Evolutionary conservation across 2,888 invertebrate genomes (phyloP), one percentile per base, ranked within the genome.

Genomic region (Zeuzera pyrina): DNA sequence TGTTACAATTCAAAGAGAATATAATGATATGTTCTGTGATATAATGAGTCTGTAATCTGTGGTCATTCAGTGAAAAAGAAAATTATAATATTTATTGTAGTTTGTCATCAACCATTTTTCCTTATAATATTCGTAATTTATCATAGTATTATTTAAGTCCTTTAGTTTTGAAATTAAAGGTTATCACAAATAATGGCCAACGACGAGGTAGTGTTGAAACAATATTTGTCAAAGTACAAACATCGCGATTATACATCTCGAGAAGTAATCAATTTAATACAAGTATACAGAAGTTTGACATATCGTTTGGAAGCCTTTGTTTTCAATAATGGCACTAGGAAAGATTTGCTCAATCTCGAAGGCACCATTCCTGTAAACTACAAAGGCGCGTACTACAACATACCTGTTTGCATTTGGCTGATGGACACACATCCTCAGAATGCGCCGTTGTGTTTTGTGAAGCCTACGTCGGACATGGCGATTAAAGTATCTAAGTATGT

Each of bases 361-460:
- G 98, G 98, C 32, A 98, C 97, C 4, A 94, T 98, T 54, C 98
- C 97, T 25, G 95, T 98, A 1, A 85, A 87, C 32, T 97, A 92
- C 64, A 95, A 93, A 88, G 93, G 95, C 78, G 84, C 87, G 36
- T 88, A 86, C 27, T 99, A 99, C 77, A 95, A 98, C 78, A 99
- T 99, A 68, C 99, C 99, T 8, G 89, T 99, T 23, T 92, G 93
- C 61, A 91, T 99, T 54, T 98, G 96, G 95, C 66, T 99, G 30
- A 92, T 96, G 90, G 97, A 98, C 61, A 97, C 97, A 3, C 97
- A 99, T 85, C 99, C 99, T 0, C 90, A 93, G 63, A 94, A 96
- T 79, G 95, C 98, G 19, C 99, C 99, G 0, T 91, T 98, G 78
- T 93, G 93, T 62, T 94, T 91, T 58, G 98, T 99, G 0, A 93